Conservation (phyloP, 2,797 vertebrate species). For the Spondyliosoma cantharus region DNA sequence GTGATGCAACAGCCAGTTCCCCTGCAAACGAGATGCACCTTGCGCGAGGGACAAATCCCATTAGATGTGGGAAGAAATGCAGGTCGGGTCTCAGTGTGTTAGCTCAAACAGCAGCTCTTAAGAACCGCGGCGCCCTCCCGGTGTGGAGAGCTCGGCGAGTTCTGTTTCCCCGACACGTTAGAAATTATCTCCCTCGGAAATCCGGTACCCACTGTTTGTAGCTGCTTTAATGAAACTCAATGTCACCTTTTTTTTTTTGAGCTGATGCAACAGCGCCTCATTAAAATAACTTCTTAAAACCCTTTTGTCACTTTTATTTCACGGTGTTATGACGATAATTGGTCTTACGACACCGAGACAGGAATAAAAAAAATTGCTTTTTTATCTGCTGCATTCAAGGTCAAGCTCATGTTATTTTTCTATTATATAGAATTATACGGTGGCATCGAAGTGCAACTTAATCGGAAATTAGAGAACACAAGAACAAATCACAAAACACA, state of each 20-base stretch:
- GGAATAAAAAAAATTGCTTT: slow-evolving; percentile 14
- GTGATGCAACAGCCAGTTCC: slow-evolving; percentile 5
- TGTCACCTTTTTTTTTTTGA: slow-evolving; percentile 30
- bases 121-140: not conserved
- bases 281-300: slow-evolving; percentile 38
- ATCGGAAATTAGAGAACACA: too few species aligned
- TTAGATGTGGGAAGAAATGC: slow-evolving; percentile 43
- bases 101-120: slow-evolving; percentile 26
- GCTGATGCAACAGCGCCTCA: slow-evolving; percentile 17
- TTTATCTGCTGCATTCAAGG: not conserved
- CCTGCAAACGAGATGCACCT: slow-evolving; percentile 20
- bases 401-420: not conserved
- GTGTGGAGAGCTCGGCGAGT: slow-evolving; percentile 12
- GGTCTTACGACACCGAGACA: slow-evolving; percentile 2
- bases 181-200: not conserved
- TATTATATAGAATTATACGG: too few species aligned
- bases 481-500: too few species aligned
- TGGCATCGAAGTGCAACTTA: too few species aligned
- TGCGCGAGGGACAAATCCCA: slow-evolving; percentile 26
- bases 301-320: slow-evolving; percentile 35
- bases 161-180: not conserved
- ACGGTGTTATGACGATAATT: slow-evolving; percentile 23
- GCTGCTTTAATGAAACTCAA: slow-evolving; percentile 28
- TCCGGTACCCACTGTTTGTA: not conserved
- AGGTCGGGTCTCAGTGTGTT: slow-evolving; percentile 51